Conservation (phyloP, 2,797 vertebrate species). For the Oryzias dopingdopingensis region DNA sequence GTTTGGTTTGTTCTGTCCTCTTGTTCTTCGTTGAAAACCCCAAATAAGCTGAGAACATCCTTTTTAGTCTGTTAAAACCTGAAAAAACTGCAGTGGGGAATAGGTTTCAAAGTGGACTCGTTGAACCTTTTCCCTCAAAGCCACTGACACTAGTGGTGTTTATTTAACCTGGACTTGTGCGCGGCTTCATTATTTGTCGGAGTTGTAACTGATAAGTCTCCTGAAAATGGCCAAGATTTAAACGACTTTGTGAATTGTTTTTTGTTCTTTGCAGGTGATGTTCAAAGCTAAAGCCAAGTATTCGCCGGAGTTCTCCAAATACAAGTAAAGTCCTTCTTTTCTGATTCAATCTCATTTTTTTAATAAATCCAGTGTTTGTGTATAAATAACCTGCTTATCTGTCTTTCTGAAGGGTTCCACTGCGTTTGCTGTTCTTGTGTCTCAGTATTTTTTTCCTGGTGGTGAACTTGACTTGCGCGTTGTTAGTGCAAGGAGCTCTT, state of each 20-base stretch:
- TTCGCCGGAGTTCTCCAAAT: constrained; percentile 93
- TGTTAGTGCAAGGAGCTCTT: constrained; percentile 83
- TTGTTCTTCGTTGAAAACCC: not conserved
- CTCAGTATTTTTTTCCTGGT: constrained; percentile 87
- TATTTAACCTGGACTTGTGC: too few species aligned
- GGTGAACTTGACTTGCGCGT: constrained; percentile 89
- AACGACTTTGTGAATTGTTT: not conserved
- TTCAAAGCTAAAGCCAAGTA: constrained; percentile 93
- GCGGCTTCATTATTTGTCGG: too few species aligned
- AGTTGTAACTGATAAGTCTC: not conserved
- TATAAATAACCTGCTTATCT: not conserved
- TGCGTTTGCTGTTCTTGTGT: constrained; percentile 85
- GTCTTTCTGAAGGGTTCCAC: constrained; percentile 76
- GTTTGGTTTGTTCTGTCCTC: not conserved
- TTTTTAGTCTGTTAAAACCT: too few species aligned
- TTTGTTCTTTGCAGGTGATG: constrained; percentile 80
- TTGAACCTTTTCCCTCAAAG: too few species aligned
- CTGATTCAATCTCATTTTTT: too few species aligned
- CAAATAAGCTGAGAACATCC: too few species aligned
- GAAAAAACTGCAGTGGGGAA: too few species aligned
- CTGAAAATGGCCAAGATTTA: not conserved
- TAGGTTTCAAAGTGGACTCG: too few species aligned
- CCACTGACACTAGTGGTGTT: too few species aligned
- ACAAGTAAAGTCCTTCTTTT: constrained; percentile 84
- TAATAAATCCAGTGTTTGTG: not conserved